Evolutionary conservation across 2,113 vertebrate species (phyloP).

Genomic region (Chionodraco myersi): DNA sequence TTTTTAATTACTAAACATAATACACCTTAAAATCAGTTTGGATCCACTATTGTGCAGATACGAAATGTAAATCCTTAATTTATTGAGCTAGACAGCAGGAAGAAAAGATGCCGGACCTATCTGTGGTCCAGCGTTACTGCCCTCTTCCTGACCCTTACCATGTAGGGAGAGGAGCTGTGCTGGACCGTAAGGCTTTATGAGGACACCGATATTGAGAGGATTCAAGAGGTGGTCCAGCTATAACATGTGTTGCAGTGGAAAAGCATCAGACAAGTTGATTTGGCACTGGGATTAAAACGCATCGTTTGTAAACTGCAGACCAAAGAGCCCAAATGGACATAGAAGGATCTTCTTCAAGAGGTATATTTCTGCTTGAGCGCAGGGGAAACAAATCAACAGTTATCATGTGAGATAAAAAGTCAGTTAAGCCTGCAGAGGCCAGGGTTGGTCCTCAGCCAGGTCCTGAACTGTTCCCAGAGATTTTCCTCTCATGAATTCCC

Average conservation of each 20-base stretch:
- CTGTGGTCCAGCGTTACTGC: conserved; percentile 26
- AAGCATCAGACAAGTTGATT: conserved; percentile 26
- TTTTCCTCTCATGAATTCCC: conserved; percentile 46
- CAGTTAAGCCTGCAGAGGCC: conserved; percentile 24
- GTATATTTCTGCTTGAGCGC: background rate
- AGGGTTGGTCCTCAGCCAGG: conserved; percentile 44
- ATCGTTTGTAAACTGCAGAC: background rate
- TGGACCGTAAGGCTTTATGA: conserved; percentile 32
- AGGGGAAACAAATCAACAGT: conserved; percentile 9
- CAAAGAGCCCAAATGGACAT: conserved; percentile 19
- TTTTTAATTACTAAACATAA: background rate
- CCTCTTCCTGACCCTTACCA: conserved; percentile 55
- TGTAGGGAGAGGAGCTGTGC: conserved; percentile 64
- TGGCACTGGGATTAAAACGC: conserved; percentile 24
- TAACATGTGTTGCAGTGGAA: conserved; percentile 38
- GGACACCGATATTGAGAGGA: conserved; percentile 47
- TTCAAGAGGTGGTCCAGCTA: conserved; percentile 46
- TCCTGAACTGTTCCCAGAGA: conserved; percentile 51
- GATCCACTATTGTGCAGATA: background rate
- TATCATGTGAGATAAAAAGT: conserved; percentile 40
- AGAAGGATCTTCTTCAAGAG: background rate
- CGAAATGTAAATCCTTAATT: background rate
- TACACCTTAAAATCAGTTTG: background rate
- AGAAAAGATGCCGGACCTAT: conserved; percentile 43
- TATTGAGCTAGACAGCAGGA: conserved; percentile 11